Evolutionary conservation across 2,888 invertebrate genomes (phyloP).

Genomic region (Chydorus sphaericus): DNA sequence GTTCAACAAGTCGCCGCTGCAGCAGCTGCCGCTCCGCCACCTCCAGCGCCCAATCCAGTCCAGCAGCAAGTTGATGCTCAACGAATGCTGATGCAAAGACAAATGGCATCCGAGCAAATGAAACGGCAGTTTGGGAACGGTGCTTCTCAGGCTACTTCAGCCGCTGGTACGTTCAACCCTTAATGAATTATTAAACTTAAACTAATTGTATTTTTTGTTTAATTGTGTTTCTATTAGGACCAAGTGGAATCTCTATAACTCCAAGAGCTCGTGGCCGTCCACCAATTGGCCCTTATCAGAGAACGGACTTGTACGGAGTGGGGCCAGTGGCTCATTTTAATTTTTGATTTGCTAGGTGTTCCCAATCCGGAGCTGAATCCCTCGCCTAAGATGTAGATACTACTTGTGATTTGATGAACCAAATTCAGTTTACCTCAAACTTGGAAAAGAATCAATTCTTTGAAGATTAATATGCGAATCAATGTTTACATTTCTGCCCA

Average conservation of each 20-base stretch:
- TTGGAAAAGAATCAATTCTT: no score
- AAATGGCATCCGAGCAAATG: neutral
- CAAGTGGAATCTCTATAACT: neutral
- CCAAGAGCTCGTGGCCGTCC: conserved; percentile 4
- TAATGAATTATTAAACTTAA: no score
- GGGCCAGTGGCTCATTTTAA: no score
- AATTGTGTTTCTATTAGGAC: neutral
- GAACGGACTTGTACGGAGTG: conserved; percentile 3
- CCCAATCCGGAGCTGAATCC: no score
- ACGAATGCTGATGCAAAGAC: conserved; percentile 1
- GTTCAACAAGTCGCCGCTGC: conserved; percentile 6
- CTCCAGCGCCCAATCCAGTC: neutral
- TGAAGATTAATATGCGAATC: no score
- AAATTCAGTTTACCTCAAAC: no score
- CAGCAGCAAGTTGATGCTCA: conserved; percentile 9
- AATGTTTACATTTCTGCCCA: no score
- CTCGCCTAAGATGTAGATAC: no score
- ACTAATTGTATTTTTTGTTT: neutral
- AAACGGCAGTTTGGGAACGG: conserved; percentile 1
- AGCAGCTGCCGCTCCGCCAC: neutral
- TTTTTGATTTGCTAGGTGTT: no score
- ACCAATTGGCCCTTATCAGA: conserved; percentile 6
- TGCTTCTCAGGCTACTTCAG: neutral
- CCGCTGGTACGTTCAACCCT: neutral
- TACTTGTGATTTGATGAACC: no score